Percentiles rank a stretch among this genome's conserved stretches.
Evolutionary conservation across 2,888 invertebrate species (phyloP).

Genomic region (Leucoma salicis): DNA sequence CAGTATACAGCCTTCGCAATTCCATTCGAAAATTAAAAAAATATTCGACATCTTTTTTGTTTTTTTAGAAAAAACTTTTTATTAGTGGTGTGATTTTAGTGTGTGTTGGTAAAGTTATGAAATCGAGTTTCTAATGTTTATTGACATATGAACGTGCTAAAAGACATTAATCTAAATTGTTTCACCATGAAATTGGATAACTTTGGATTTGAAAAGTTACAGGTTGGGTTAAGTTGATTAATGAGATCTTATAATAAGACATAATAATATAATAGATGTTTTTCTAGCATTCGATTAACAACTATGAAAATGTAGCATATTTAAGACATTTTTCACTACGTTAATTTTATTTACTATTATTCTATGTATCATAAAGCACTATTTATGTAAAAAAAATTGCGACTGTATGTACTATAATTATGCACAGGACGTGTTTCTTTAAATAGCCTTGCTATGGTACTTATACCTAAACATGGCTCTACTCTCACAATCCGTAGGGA

Average conservation of each 20-base stretch:
- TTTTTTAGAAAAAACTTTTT: background rate
- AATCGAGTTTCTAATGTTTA: constrained; percentile 24
- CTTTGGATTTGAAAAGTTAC: constrained; percentile 73
- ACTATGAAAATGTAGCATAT: too few relatives aligned
- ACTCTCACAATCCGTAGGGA: too few relatives aligned
- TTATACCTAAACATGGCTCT: too few relatives aligned
- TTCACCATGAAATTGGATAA: constrained; percentile 74
- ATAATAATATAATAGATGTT: too few relatives aligned
- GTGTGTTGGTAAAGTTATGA: constrained; percentile 14
- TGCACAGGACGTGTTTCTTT: too few relatives aligned
- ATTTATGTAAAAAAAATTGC: too few relatives aligned
- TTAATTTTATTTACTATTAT: too few relatives aligned
- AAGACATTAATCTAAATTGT: constrained; percentile 30
- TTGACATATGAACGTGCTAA: constrained; percentile 27
- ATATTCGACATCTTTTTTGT: background rate
- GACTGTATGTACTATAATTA: too few relatives aligned
- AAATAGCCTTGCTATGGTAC: too few relatives aligned
- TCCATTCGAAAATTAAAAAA: constrained; percentile 9
- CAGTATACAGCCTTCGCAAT: constrained; percentile 45
- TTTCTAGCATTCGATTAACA: too few relatives aligned
- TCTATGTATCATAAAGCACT: too few relatives aligned
- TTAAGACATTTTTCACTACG: too few relatives aligned
- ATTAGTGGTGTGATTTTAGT: constrained; percentile 11
- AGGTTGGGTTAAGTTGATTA: constrained; percentile 45
- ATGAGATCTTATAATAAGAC: background rate